A percentile compares a stretch with the other conserved stretches of the same genome.
phyloP scores from a whole-genome alignment of 2,113 vertebrate species.

The Sorex fumeus region DNA sequence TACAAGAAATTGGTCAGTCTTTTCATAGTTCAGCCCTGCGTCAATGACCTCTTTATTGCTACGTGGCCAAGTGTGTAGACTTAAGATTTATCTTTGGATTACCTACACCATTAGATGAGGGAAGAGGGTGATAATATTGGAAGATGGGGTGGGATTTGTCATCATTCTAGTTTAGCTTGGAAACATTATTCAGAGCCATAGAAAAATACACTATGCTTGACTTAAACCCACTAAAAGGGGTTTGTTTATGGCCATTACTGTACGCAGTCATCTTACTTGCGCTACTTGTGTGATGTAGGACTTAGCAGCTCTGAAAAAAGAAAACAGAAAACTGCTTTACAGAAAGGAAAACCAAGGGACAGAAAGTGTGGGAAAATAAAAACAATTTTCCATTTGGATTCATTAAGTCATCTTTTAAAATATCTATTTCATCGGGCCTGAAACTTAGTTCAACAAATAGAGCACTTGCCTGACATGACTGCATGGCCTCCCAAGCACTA shows the following conservation, averaged over 20 bases:
- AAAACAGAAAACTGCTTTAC: background rate
- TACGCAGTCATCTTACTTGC: background rate
- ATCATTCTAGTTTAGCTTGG: conserved; percentile 27
- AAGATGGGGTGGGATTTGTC: background rate
- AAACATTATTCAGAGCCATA: background rate
- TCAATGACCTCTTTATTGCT: background rate
- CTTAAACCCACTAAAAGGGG: background rate
- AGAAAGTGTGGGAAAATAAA: background rate
- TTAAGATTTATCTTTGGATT: background rate
- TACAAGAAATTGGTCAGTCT: background rate
- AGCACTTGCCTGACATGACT: no score
- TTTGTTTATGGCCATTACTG: background rate
- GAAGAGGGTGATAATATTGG: background rate
- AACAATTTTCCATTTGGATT: background rate
- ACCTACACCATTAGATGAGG: background rate
- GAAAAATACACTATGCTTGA: background rate
- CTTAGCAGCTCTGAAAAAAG: background rate
- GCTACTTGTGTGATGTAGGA: background rate
- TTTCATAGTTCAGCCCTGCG: background rate
- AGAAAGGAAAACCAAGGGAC: background rate
- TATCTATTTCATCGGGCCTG: background rate
- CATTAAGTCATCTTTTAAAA: conserved; percentile 6
- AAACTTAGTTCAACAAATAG: no score
- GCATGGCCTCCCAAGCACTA: no score
- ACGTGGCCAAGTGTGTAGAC: background rate